Evolutionary conservation across 2,797 vertebrate species (phyloP).

Genomic region (Nyctalus aviator): DNA sequence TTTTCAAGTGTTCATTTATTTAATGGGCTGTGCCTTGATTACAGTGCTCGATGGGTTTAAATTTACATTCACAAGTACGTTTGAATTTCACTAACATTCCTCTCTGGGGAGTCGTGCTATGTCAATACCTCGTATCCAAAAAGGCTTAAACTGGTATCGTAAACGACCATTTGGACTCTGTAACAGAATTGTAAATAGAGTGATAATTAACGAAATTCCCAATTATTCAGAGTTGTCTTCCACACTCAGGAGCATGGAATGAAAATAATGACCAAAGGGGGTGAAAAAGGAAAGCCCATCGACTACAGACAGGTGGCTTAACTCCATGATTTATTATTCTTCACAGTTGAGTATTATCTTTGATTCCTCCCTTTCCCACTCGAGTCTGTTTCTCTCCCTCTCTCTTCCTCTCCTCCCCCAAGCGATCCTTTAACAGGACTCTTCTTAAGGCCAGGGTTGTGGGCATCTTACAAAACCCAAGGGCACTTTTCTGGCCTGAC

Average conservation of each 20-base stretch:
- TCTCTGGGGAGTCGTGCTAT: conserved; percentile 70
- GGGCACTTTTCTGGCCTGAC: not conserved
- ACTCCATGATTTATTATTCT: not conserved
- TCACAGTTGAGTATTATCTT: conserved; percentile 35
- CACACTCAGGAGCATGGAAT: not conserved
- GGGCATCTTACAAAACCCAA: not conserved
- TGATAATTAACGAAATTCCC: conserved; percentile 66
- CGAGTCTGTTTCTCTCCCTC: not conserved
- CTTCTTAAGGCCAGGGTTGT: not conserved
- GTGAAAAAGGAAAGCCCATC: not conserved
- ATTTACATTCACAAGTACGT: conserved; percentile 60
- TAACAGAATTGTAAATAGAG: conserved; percentile 64
- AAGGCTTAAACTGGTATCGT: conserved; percentile 59
- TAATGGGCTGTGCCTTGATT: conserved; percentile 68
- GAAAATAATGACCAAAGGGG: not conserved
- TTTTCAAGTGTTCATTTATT: conserved; percentile 49
- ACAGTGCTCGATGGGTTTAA: conserved; percentile 44
- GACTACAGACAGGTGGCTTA: not conserved
- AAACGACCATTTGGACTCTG: conserved; percentile 68
- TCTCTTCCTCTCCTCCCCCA: not conserved
- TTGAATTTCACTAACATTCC: conserved; percentile 54
- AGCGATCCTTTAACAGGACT: not conserved
- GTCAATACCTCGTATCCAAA: conserved; percentile 69
- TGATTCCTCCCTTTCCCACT: not conserved
- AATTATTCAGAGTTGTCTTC: conserved; percentile 42